Conservation (phyloP, 2,797 vertebrate species). For the Erethizon dorsatum region DNA sequence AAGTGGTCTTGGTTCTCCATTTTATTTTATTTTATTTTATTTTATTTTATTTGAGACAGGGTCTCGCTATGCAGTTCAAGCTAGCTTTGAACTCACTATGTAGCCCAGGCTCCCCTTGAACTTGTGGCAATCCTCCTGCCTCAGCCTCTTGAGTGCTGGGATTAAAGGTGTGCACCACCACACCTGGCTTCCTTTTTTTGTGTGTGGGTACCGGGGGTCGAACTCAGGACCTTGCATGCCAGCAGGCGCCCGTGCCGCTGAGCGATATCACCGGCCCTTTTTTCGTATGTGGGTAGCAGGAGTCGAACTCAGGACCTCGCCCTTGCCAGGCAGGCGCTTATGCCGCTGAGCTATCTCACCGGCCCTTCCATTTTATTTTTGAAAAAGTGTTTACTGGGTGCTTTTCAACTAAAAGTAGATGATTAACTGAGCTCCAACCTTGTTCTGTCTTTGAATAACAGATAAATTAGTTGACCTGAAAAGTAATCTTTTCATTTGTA, state of each 20-base stretch:
- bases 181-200: not conserved
- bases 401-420: conserved; percentile 68
- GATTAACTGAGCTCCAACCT: conserved; percentile 40
- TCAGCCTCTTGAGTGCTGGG: not conserved
- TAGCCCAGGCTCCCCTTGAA: not conserved
- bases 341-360: too few relatives aligned
- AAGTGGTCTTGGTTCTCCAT: not conserved
- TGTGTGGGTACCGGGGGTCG: too few relatives aligned
- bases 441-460: conserved; percentile 74
- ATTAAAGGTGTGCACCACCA: not conserved
- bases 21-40: not conserved
- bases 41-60: not conserved
- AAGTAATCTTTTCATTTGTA: conserved; percentile 51
- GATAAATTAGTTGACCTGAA: conserved; percentile 74
- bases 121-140: not conserved
- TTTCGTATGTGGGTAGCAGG: too few relatives aligned
- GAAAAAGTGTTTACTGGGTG: conserved; percentile 48
- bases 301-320: too few relatives aligned
- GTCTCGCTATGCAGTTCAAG: not conserved
- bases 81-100: not conserved
- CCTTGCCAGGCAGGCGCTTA: too few relatives aligned
- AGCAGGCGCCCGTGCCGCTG: too few relatives aligned
- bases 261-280: too few relatives aligned
- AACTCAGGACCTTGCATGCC: too few relatives aligned
- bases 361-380: not conserved